Base-by-base conservation (phyloP, 2,113 vertebrate genomes). In the Haplochromis vanheusdeni region DNA sequence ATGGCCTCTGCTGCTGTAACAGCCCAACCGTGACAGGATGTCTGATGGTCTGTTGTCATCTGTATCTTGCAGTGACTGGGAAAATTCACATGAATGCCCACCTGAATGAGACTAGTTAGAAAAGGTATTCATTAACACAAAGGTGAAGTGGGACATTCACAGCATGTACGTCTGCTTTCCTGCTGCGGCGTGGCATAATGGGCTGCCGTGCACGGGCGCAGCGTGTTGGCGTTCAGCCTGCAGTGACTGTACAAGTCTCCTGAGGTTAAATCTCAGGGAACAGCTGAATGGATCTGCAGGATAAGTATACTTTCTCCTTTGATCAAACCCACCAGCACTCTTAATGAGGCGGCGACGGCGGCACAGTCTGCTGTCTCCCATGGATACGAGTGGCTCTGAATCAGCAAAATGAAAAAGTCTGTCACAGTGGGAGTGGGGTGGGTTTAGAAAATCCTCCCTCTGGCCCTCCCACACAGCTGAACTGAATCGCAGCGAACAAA, bases 351-450 rank as follows among this genome's bases (percentile, higher is more conserved):
- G 2, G 52, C 10, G 6, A 17, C 13, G 14, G 10, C 33, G 21
- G 87, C 12, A n/a, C 40, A 4, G 52, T 75, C 58, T 8, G 31
- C 47, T 2, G 37, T 83, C 87, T 86, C 84, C 86, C 58, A 40
- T 47, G 83, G 87, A 87, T 81, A 81, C 51, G 2, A 81, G 80
- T 1, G 1, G 49, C 77, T 83, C 37, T 87, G 87, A 81, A 90
- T 92, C 91, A 87, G 79, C 10, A 2, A 65, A 84, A 75, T 65
- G 80, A 90, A 87, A 82, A 70, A 79, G 83, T 86, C 81, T 82
- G 51, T 73, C 65, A 23, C 75, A 1, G 5, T 7, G 3, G 75
- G 85, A 35, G 42, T 33, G 54, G n/a, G 75, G 23, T 65, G 85
- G 26, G 28, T 55, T 6, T 82, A 54, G 19, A 5, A 52, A 75